Conservation (phyloP, 2,797 vertebrate species). For the Decapterus maruadsi region DNA sequence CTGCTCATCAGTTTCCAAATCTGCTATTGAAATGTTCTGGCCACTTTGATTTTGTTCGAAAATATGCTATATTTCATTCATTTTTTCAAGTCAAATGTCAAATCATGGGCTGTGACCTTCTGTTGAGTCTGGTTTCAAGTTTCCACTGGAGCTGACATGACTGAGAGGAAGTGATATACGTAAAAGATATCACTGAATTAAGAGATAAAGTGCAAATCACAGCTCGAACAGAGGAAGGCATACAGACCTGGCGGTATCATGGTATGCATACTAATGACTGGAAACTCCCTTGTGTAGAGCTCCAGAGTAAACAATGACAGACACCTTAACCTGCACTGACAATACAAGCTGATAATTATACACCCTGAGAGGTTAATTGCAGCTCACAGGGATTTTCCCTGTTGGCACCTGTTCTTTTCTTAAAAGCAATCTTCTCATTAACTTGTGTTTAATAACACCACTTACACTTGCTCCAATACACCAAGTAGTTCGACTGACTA, state of each 20-base stretch:
- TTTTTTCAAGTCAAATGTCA: neutral
- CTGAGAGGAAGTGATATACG: neutral
- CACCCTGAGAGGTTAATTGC: conserved; percentile 24
- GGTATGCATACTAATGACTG: neutral
- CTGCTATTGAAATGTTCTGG: too few relatives aligned
- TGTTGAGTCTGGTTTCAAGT: neutral
- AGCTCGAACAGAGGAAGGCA: neutral
- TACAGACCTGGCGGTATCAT: neutral
- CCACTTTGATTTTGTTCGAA: neutral
- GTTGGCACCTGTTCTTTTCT: conserved; percentile 3
- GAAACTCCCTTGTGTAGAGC: neutral
- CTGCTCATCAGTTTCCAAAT: too few relatives aligned
- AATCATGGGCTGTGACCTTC: neutral
- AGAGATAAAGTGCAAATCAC: neutral
- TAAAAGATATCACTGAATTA: neutral
- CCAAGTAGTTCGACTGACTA: neutral
- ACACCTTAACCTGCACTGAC: conserved; percentile 17
- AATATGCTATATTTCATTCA: neutral
- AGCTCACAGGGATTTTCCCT: neutral
- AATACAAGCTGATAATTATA: conserved; percentile 7
- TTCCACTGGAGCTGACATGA: neutral
- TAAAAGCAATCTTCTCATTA: conserved; percentile 14
- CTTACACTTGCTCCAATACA: neutral
- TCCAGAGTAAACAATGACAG: neutral
- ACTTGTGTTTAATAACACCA: conserved; percentile 1